These are phyloP conservation scores for Napeogenes sylphis DNA, from an alignment of 2,888 invertebrate genomes.

Conservation along the genomic window DNA sequence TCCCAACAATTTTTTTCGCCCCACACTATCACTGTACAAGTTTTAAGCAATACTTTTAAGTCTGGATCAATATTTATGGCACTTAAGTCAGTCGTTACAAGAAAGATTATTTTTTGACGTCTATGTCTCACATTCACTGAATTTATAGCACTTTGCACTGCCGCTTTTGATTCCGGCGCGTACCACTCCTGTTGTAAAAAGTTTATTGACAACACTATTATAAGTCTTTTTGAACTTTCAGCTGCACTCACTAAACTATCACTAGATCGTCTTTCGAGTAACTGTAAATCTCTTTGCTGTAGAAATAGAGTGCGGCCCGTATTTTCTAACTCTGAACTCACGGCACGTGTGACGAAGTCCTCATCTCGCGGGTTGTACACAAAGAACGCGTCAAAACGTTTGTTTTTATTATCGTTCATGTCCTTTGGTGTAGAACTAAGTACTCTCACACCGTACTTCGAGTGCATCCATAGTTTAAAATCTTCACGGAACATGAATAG, in stretches of 20 bases:
- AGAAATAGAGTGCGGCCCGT: constrained; percentile 79
- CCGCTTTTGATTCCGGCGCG: constrained; percentile 87
- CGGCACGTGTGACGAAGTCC: constrained; percentile 82
- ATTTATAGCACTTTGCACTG: constrained; percentile 84
- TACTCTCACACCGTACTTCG: constrained; percentile 85
- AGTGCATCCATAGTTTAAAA: constrained; percentile 87
- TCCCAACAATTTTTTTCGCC: constrained; percentile 93
- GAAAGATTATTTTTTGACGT: constrained; percentile 77
- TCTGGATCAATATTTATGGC: constrained; percentile 85
- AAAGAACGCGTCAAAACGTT: constrained; percentile 91
- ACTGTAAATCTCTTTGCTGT: constrained; percentile 80
- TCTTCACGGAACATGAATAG: constrained; percentile 86
- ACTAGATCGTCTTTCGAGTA: constrained; percentile 77
- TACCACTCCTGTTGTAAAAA: constrained; percentile 92
- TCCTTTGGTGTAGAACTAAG: constrained; percentile 80
- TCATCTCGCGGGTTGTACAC: constrained; percentile 90
- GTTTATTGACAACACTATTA: constrained; percentile 88
- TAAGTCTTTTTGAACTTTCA: constrained; percentile 83
- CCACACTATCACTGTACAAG: constrained; percentile 86
- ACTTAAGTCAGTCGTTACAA: constrained; percentile 75
- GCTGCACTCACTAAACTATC: constrained; percentile 75
- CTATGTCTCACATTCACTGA: constrained; percentile 81
- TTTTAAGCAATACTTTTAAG: constrained; percentile 83
- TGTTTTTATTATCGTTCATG: constrained; percentile 79
- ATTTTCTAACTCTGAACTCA: constrained; percentile 85